Conservation (phyloP, 2,888 invertebrate genomes). For the Steinernema hermaphroditum region DNA sequence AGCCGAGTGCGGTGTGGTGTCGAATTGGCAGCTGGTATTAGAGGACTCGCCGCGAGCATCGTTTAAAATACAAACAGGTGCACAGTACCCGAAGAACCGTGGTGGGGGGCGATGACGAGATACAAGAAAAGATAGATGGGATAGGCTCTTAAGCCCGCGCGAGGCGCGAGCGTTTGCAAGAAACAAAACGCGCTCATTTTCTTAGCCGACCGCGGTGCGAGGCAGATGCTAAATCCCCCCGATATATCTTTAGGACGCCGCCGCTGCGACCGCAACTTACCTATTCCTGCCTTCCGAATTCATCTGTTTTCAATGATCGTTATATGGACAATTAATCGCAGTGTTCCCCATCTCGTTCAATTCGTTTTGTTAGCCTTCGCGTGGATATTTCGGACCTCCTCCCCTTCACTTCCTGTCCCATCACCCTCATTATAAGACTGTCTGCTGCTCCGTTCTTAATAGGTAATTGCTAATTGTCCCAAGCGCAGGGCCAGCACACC, state of each 20-base stretch:
- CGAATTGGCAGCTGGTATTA: conserved; percentile 24
- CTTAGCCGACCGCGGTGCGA: neutral
- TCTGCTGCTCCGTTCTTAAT: neutral
- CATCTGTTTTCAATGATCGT: conserved; percentile 29
- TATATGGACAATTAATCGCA: neutral
- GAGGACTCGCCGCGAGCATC: conserved; percentile 25
- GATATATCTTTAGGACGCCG: conserved; percentile 1
- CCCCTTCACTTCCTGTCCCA: neutral
- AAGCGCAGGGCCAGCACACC: neutral
- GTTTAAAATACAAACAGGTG: conserved; percentile 31
- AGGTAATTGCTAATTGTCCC: neutral
- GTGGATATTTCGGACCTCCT: neutral
- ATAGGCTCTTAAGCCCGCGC: conserved; percentile 8
- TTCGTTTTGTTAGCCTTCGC: too few species aligned
- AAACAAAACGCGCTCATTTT: conserved; percentile 28
- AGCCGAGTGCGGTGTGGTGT: neutral
- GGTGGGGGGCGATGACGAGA: conserved; percentile 20
- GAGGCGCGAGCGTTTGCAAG: neutral
- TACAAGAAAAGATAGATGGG: conserved; percentile 21
- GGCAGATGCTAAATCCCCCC: conserved; percentile 26
- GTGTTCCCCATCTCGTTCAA: neutral
- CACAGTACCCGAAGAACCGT: conserved; percentile 21
- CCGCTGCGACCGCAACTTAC: conserved; percentile 15
- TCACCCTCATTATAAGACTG: neutral
- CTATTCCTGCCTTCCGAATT: conserved; percentile 17